Conservation (phyloP, 2,888 invertebrate species). For the Acanthosepion lycidas region DNA sequence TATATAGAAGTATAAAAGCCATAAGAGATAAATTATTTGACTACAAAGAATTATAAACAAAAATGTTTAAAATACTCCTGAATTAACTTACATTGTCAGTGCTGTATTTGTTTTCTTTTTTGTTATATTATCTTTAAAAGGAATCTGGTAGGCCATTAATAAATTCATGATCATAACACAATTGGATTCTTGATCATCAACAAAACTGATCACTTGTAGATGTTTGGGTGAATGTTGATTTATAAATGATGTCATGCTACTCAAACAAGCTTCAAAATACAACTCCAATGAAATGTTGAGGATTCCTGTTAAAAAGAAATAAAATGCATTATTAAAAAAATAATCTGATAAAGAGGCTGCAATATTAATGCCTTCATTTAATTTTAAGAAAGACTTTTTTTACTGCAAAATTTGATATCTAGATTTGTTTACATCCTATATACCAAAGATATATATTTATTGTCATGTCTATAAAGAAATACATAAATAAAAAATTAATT, state of each 20-base stretch:
- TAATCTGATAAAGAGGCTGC: not conserved
- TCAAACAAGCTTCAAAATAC: not conserved
- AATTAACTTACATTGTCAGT: too few relatives aligned
- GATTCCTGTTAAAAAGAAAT: not conserved
- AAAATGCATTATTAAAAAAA: not conserved
- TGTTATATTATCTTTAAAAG: not conserved
- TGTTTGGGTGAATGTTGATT: not conserved
- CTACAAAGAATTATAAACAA: too few relatives aligned
- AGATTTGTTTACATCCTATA: too few relatives aligned
- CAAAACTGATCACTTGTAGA: not conserved
- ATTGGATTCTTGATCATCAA: not conserved
- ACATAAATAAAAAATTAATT: too few relatives aligned
- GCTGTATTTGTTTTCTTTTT: not conserved
- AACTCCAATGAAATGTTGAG: not conserved
- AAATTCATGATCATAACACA: not conserved
- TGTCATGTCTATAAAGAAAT: too few relatives aligned
- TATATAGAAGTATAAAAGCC: too few relatives aligned
- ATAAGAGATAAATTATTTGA: too few relatives aligned
- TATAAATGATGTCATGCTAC: not conserved
- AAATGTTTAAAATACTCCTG: too few relatives aligned
- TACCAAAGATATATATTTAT: too few relatives aligned
- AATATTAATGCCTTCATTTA: too few relatives aligned
- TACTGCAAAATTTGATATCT: too few relatives aligned
- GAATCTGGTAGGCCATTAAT: not conserved
- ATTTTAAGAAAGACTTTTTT: too few relatives aligned